Conservation (phyloP, 2,797 vertebrate genomes). For the Malacoraja senta region DNA sequence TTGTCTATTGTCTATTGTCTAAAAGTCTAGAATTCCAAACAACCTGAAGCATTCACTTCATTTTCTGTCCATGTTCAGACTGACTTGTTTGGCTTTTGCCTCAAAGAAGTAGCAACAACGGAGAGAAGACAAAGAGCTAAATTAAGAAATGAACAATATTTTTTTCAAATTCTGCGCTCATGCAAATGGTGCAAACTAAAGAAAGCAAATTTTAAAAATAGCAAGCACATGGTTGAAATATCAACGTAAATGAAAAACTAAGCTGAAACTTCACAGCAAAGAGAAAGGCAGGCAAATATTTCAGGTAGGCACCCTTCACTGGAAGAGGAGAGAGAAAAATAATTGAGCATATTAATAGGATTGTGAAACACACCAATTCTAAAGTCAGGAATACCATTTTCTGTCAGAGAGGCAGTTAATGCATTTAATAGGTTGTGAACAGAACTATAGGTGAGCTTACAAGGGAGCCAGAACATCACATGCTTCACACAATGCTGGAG, state of each 20-base stretch:
- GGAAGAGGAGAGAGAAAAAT: neutral
- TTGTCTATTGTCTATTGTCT: too few species aligned
- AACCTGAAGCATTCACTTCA: neutral
- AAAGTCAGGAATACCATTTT: neutral
- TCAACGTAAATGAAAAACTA: neutral
- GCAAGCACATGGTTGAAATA: neutral
- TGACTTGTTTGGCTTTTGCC: neutral
- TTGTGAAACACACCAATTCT: neutral
- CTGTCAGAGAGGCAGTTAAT: neutral
- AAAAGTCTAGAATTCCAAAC: neutral
- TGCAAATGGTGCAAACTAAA: neutral
- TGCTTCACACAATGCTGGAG: neutral
- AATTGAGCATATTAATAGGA: neutral
- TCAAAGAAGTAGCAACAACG: neutral
- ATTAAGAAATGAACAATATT: neutral
- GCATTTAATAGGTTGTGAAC: neutral
- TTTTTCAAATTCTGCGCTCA: neutral
- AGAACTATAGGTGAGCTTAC: neutral
- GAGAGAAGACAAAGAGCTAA: neutral
- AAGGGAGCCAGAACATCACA: neutral
- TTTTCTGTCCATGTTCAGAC: neutral
- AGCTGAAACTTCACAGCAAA: neutral
- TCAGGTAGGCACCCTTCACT: neutral
- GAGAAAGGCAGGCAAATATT: neutral
- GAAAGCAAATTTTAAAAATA: neutral